Percentiles rank a stretch among this genome's conserved stretches.
Evolutionary conservation across 2,113 vertebrate species (phyloP).

Genomic region (Lasiurus borealis): DNA sequence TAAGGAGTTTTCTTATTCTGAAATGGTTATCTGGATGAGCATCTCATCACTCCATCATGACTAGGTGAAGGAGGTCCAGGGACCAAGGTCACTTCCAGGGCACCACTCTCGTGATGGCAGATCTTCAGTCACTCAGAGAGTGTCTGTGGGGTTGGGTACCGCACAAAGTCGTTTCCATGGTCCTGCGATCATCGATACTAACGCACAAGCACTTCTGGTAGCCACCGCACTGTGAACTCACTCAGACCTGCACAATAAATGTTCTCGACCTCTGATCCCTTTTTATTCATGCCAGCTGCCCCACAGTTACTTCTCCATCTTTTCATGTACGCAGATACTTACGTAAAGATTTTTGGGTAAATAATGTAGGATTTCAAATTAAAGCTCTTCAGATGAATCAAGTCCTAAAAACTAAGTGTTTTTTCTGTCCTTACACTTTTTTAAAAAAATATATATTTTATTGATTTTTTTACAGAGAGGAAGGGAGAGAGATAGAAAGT

Average conservation of each 20-base stretch:
- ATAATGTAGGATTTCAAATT: slow-evolving; percentile 5
- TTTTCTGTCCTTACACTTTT: no score
- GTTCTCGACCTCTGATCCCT: neutral
- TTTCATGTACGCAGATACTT: neutral
- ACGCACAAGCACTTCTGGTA: neutral
- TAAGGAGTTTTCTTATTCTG: neutral
- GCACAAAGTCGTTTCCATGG: neutral
- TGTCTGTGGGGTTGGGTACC: neutral
- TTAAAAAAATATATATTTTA: no score
- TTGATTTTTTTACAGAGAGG: no score
- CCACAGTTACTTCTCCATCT: neutral
- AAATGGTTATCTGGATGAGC: neutral
- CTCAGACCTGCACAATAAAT: neutral
- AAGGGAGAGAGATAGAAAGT: no score
- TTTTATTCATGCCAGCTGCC: neutral
- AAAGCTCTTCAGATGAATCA: slow-evolving; percentile 36
- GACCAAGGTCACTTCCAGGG: neutral
- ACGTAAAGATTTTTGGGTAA: slow-evolving; percentile 7
- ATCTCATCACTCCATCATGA: neutral
- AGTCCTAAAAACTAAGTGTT: neutral
- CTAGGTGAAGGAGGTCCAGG: neutral
- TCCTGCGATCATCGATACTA: neutral
- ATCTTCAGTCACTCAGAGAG: neutral
- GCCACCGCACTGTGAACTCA: accelerated
- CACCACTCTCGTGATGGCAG: no score